Percentiles rank a stretch among this genome's conserved stretches.
phyloP scores from a whole-genome alignment of 2,113 vertebrate genomes.

The Xerus inauris region DNA sequence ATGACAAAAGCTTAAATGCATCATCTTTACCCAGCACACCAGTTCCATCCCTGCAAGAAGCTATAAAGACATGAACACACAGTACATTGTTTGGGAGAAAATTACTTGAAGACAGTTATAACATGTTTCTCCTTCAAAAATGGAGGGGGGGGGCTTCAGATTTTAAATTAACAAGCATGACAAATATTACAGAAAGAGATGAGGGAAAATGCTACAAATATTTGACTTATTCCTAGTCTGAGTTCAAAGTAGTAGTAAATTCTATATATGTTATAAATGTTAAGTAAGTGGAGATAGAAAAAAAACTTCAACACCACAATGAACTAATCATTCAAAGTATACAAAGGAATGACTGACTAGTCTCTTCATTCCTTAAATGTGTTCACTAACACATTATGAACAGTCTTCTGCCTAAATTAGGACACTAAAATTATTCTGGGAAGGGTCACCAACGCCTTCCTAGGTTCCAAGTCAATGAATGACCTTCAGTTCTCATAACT shows the following conservation, averaged over 20 bases:
- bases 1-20: neutral
- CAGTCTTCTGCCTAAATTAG: neutral
- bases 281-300: neutral
- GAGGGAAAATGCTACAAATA: neutral
- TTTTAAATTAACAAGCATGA: neutral
- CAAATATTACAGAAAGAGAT: neutral
- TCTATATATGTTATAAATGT: neutral
- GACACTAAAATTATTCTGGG: neutral
- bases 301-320: neutral
- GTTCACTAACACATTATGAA: neutral
- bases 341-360: neutral
- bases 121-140: neutral
- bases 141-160: neutral
- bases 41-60: neutral
- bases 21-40: neutral
- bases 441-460: neutral
- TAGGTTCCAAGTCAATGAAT: neutral
- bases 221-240: neutral
- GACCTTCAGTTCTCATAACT: neutral
- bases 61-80: neutral
- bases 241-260: conserved; percentile 9
- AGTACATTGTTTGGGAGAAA: neutral
- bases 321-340: neutral
- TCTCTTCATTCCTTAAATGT: neutral
- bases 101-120: neutral